Base-by-base conservation (phyloP, 2,113 vertebrate species). In the Protobothrops mucrosquamatus region DNA sequence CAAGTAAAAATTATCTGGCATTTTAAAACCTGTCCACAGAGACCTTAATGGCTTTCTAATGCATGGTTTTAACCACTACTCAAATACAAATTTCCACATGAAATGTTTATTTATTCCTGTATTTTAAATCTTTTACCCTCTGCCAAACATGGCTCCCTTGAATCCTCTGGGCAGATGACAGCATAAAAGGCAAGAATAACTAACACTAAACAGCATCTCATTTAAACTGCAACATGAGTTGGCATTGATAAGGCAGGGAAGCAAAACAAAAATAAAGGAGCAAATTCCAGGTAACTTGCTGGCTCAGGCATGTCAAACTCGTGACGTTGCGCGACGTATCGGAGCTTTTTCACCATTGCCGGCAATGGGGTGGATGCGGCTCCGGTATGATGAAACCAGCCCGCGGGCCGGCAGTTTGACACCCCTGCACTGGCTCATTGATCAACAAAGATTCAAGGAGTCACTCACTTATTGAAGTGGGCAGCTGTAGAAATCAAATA, bases 21-120 rank as follows among this genome's bases (percentile, higher is more conserved):
- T 81, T 81, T 91, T 46, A 54, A 85, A 56, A 43, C 23, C 34
- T 43, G 51, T 55, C 81, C 39, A 34, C 10, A 20, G 39, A 57
- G 54, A 48, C 24, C 18, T 24, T 91, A 86, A 91, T 55, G 90
- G 29, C 54, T 91, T 86, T 86, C 81, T 46, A 86, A 57, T 51
- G 24, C 91, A 86, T 91, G 55, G 90, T 55, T 55, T 91, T 85
- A 85, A 91, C 54, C 12, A 85, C 74, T 81, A 81, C 39, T 48
- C 74, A 91, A 43, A 12, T 43, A 86, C 56, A 81, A 91, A 85
- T 85, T 81, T 43, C 90, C 6, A 56, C 52, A 54, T 54, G 74
- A 86, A 86, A 59, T 57, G 39, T 59, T 86, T 59, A 91, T n/a
- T 91, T 59, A 48, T 91, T 59, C 64, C 48, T 91, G n/a, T n/a